phyloP scores from a whole-genome alignment of 1,140 invertebrate genomes.

The Scaptodrosophila lebanonensis region DNA sequence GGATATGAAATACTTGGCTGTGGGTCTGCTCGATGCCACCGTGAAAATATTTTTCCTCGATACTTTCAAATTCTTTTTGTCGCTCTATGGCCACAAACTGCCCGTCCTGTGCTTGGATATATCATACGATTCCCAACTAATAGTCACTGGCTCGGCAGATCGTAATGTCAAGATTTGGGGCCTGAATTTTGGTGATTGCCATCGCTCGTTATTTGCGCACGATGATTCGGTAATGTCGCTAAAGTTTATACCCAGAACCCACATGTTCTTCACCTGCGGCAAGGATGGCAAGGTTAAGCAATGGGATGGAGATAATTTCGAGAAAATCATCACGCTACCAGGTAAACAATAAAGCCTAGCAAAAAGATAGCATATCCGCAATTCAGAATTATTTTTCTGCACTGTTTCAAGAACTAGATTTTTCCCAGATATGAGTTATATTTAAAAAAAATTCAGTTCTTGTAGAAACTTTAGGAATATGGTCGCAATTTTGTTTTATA shows the following conservation, averaged over 20 bases:
- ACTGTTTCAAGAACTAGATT: no score
- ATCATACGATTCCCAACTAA: constrained; percentile 91
- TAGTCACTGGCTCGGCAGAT: constrained; percentile 96
- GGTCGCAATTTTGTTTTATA: no score
- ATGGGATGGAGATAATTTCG: constrained; percentile 97
- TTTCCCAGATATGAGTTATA: no score
- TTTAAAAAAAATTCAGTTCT: no score
- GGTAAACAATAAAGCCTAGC: no score
- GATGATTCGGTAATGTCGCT: constrained; percentile 95
- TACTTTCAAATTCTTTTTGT: constrained; percentile 96
- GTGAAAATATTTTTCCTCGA: constrained; percentile 97
- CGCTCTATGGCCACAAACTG: constrained; percentile 97
- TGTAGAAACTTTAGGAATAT: no score
- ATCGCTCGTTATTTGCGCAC: constrained; percentile 92
- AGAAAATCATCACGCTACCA: constrained; percentile 93
- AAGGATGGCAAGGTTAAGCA: constrained; percentile 97
- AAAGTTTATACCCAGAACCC: constrained; percentile 92
- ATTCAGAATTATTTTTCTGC: no score
- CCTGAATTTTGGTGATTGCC: constrained; percentile 98
- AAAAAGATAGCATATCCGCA: no score
- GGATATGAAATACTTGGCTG: constrained; percentile 92
- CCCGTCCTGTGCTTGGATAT: constrained; percentile 97
- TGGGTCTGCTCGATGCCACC: constrained; percentile 93
- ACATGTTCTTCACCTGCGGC: constrained; percentile 94
- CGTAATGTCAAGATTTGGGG: constrained; percentile 99